Percentiles rank a stretch among this genome's conserved stretches.
These are phyloP conservation scores for Pristis pectinata DNA, from an alignment of 2,797 vertebrate species.

Conservation along the genomic window DNA sequence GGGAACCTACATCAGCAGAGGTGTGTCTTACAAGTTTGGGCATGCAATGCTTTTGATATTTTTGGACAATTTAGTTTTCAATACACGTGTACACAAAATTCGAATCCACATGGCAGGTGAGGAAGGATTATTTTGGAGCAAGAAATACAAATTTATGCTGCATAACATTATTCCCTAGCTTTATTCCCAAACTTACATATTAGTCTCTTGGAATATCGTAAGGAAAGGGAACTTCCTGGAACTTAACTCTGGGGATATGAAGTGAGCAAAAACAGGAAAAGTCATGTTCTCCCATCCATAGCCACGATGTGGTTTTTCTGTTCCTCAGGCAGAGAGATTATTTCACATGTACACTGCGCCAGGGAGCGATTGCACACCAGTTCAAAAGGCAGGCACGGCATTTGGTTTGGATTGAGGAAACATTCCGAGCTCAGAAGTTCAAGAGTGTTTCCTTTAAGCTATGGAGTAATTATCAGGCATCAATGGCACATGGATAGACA, in stretches of 20 bases:
- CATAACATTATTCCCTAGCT: background rate
- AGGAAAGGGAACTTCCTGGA: no score
- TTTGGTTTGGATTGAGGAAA: background rate
- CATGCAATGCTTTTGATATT: background rate
- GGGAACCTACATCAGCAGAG: background rate
- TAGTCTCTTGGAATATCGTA: background rate
- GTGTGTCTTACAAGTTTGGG: background rate
- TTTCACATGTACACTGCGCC: background rate
- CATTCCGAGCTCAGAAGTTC: background rate
- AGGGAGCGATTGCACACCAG: background rate
- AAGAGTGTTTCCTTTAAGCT: background rate
- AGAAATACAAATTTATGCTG: background rate
- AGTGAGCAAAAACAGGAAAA: background rate
- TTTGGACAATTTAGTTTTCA: background rate
- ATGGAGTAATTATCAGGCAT: background rate
- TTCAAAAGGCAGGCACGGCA: background rate
- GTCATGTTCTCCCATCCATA: background rate
- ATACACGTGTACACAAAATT: background rate
- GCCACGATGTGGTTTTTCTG: background rate
- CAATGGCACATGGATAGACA: background rate
- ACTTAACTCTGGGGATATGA: background rate
- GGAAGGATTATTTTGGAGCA: background rate
- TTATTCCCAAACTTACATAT: background rate
- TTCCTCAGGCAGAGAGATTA: background rate
- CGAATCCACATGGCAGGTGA: background rate